These are phyloP conservation scores for Xestia xanthographa DNA, from an alignment of 2,888 invertebrate species.

Conservation along the genomic window DNA sequence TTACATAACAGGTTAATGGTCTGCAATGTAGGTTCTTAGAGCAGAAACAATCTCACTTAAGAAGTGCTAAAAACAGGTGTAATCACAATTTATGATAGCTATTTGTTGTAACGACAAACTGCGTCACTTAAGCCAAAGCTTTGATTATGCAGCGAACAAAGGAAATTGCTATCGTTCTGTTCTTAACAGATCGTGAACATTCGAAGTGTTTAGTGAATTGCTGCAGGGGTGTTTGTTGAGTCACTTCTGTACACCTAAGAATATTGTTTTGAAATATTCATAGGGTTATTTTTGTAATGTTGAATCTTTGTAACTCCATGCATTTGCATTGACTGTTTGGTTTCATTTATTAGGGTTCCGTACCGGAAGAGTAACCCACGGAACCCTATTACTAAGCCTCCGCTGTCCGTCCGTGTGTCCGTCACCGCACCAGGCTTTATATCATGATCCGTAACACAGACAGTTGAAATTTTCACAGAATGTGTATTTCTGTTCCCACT, in stretches of 20 bases:
- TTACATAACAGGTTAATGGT: not conserved
- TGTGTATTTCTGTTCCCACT: too few species aligned
- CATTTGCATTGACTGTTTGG: too few species aligned
- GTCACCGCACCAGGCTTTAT: too few species aligned
- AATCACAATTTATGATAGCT: slow-evolving; percentile 43
- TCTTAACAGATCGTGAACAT: slow-evolving; percentile 44
- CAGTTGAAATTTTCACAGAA: too few species aligned
- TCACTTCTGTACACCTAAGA: not conserved
- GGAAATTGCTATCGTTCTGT: slow-evolving; percentile 34
- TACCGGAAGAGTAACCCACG: too few species aligned
- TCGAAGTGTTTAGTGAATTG: slow-evolving; percentile 20
- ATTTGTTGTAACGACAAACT: slow-evolving; percentile 45
- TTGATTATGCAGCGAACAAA: slow-evolving; percentile 47
- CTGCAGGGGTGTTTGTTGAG: slow-evolving; percentile 1
- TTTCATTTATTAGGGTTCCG: too few species aligned
- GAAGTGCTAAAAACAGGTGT: slow-evolving; percentile 13
- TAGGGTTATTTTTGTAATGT: not conserved
- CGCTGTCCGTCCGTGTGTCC: too few species aligned
- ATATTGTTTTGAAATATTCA: not conserved
- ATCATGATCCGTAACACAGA: too few species aligned
- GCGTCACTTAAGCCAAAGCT: slow-evolving; percentile 26
- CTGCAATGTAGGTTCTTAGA: not conserved
- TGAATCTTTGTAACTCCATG: too few species aligned
- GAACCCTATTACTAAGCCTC: too few species aligned
- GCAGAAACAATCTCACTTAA: slow-evolving; percentile 27